Conservation (phyloP, 2,888 invertebrate species). For the Bombylius major region DNA sequence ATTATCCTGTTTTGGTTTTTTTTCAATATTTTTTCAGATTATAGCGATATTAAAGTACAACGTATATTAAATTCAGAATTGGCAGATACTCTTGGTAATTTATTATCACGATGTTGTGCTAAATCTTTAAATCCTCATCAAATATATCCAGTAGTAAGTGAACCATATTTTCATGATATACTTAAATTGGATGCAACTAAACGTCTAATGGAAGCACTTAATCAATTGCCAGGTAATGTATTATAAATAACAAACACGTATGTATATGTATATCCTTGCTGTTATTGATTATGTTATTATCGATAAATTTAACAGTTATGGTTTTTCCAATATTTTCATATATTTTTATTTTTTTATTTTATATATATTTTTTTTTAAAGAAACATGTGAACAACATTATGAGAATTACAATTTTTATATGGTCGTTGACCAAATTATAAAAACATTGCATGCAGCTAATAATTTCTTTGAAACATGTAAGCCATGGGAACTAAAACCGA, state of each 20-base stretch:
- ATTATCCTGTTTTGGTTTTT: no score
- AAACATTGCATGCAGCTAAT: conserved; percentile 65
- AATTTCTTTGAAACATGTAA: conserved; percentile 71
- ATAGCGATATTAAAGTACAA: conserved; percentile 60
- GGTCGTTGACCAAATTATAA: conserved; percentile 65
- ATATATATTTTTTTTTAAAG: conserved; percentile 36
- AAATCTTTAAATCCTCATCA: conserved; percentile 64
- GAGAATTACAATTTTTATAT: conserved; percentile 67
- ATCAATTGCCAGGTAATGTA: conserved; percentile 43
- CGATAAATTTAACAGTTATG: no score
- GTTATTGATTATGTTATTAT: no score
- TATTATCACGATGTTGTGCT: conserved; percentile 69
- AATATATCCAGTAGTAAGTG: conserved; percentile 51
- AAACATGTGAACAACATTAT: conserved; percentile 54
- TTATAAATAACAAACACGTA: no score
- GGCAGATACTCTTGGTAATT: conserved; percentile 85
- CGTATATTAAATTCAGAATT: conserved; percentile 76
- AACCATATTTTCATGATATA: conserved; percentile 39
- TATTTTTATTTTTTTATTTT: background rate
- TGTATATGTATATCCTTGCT: no score
- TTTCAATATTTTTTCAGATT: conserved; percentile 50
- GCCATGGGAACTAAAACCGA: conserved; percentile 68
- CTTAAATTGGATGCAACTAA: conserved; percentile 38
- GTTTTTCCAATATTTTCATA: no score
- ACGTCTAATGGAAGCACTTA: conserved; percentile 43